phyloP scores from a whole-genome alignment of 2,113 vertebrate genomes.

The Ranitomeya imitator region DNA sequence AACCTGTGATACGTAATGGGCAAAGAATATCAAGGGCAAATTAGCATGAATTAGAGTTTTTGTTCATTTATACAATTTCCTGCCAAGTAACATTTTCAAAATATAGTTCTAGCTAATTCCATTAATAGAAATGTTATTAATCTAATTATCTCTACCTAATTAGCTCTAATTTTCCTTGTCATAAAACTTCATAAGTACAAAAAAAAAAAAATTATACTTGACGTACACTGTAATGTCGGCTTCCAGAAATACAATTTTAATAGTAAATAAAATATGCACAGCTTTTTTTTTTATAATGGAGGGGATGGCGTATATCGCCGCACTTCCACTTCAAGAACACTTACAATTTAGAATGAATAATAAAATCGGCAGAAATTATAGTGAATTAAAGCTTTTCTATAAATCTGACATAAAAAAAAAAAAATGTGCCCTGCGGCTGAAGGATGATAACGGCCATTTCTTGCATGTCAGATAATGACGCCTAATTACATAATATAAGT shows the following conservation, averaged over 20 bases:
- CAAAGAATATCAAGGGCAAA: background rate
- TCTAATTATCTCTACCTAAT: background rate
- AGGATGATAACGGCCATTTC: background rate
- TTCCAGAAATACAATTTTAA: constrained; percentile 15
- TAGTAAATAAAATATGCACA: constrained; percentile 16
- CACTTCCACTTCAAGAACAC: constrained; percentile 13
- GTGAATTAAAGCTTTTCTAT: constrained; percentile 30
- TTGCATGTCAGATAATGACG: constrained; percentile 32
- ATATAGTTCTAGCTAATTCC: background rate
- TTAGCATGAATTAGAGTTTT: background rate
- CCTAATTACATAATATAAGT: constrained; percentile 42
- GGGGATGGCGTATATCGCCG: constrained; percentile 6
- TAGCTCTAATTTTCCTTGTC: constrained; percentile 18
- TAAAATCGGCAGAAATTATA: constrained; percentile 9
- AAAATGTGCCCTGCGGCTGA: background rate
- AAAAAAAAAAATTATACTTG: background rate
- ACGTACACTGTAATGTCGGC: no score
- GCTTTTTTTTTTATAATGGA: constrained; percentile 12
- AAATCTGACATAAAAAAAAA: constrained; percentile 18
- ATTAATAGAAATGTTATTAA: constrained; percentile 25
- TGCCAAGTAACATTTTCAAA: background rate
- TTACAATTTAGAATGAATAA: constrained; percentile 29
- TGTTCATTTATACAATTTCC: background rate
- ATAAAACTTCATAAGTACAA: background rate
- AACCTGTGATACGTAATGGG: background rate